Evolutionary conservation across 2,888 invertebrate genomes (phyloP).

Genomic region (Eupithecia pulchellata): DNA sequence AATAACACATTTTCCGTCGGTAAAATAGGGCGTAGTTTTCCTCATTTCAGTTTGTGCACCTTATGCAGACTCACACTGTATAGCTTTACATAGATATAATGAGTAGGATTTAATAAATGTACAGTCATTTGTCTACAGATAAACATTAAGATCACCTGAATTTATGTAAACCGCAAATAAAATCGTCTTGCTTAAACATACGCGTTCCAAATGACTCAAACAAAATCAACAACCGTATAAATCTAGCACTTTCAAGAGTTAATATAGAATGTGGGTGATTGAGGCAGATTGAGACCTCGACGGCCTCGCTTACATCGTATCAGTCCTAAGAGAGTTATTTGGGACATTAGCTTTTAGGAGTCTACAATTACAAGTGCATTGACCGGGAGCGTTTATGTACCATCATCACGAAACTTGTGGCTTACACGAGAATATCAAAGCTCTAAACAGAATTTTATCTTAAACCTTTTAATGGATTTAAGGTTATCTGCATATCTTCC

Average conservation of each 20-base stretch:
- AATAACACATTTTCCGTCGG: too few relatives aligned
- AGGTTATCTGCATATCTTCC: slow-evolving; percentile 31
- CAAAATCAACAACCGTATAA: slow-evolving; percentile 33
- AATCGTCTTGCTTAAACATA: slow-evolving; percentile 4
- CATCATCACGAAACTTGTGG: slow-evolving; percentile 38
- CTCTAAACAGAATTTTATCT: slow-evolving; percentile 37
- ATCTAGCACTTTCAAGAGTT: slow-evolving; percentile 36
- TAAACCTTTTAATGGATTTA: slow-evolving; percentile 36
- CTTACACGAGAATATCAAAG: slow-evolving; percentile 6
- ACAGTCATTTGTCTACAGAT: slow-evolving; percentile 3
- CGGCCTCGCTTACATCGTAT: slow-evolving; percentile 57
- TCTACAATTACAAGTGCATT: slow-evolving; percentile 67
- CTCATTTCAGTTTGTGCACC: too few relatives aligned
- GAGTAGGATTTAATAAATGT: background rate
- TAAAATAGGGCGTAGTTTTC: too few relatives aligned
- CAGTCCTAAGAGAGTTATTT: slow-evolving; percentile 62
- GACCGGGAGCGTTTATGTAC: slow-evolving; percentile 55
- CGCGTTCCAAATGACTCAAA: slow-evolving; percentile 22
- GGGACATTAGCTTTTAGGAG: slow-evolving; percentile 62
- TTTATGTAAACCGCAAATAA: slow-evolving; percentile 23
- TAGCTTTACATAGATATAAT: background rate
- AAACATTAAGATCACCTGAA: slow-evolving; percentile 8
- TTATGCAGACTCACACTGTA: too few relatives aligned
- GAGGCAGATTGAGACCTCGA: slow-evolving; percentile 43
- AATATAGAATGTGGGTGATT: slow-evolving; percentile 46